phyloP scores from a whole-genome alignment of 1,140 invertebrate species.

The Drosophila lacteicornis region DNA sequence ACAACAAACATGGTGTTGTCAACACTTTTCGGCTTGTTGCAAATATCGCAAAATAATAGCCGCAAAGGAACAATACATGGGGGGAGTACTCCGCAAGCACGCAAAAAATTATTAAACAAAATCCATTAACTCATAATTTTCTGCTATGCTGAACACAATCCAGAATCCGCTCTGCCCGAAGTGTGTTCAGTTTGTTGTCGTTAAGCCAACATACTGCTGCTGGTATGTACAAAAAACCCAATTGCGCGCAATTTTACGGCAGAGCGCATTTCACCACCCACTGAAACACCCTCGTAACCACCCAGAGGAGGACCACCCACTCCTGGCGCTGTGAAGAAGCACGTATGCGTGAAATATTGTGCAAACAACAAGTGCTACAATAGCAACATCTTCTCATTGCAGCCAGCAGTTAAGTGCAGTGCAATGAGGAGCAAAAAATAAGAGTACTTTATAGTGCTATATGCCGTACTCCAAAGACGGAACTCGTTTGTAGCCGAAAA shows the following conservation, averaged over 20 bases:
- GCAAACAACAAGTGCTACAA: conserved; percentile 66
- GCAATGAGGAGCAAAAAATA: conserved; percentile 36
- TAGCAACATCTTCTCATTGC: conserved; percentile 26
- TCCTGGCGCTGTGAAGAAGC: conserved; percentile 25
- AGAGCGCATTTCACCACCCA: conserved; percentile 72
- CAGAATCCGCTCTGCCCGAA: conserved; percentile 49
- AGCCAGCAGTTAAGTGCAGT: conserved; percentile 46
- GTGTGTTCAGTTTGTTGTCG: conserved; percentile 75
- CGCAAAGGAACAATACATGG: conserved; percentile 2
- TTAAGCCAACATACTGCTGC: conserved; percentile 52
- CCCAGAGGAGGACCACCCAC: conserved; percentile 11
- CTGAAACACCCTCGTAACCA: conserved; percentile 8
- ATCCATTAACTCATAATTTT: conserved; percentile 84
- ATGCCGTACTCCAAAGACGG: conserved; percentile 41
- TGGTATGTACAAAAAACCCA: conserved; percentile 59
- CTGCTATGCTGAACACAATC: conserved; percentile 73
- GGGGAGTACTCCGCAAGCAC: not conserved
- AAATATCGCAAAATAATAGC: conserved; percentile 59
- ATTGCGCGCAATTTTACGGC: conserved; percentile 81
- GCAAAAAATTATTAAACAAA: conserved; percentile 62
- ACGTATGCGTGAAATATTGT: conserved; percentile 83
- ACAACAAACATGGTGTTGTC: conserved; percentile 54
- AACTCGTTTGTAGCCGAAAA: conserved; percentile 51
- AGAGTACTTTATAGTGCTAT: conserved; percentile 12
- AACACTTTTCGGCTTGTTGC: conserved; percentile 64